phyloP scores from a whole-genome alignment of 2,888 invertebrate species.

The Trichogramma evanescens region DNA sequence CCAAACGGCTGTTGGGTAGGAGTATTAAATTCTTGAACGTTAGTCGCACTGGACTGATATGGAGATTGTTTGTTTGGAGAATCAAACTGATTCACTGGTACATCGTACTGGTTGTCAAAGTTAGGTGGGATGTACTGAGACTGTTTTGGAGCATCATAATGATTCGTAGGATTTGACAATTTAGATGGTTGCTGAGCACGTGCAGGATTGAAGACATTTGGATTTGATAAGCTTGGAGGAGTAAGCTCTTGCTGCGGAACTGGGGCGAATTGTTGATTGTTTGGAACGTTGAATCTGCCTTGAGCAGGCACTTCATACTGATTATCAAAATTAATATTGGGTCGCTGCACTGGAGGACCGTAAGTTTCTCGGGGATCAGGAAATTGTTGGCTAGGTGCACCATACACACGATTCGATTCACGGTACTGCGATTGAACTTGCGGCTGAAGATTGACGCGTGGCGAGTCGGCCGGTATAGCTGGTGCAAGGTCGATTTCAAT shows the following conservation, averaged over 20 bases:
- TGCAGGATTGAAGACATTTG: background rate
- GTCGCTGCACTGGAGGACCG: slow-evolving; percentile 21
- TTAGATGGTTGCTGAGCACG: no score
- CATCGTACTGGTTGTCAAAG: no score
- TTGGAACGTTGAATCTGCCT: slow-evolving; percentile 1
- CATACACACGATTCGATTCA: slow-evolving; percentile 27
- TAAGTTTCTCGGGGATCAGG: slow-evolving; percentile 23
- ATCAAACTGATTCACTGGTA: no score
- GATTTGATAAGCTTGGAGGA: background rate
- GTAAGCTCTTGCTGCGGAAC: no score
- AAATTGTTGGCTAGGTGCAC: slow-evolving; percentile 22
- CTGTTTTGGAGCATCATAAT: slow-evolving; percentile 30
- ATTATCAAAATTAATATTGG: slow-evolving; percentile 23
- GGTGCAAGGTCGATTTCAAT: slow-evolving; percentile 11
- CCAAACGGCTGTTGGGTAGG: background rate
- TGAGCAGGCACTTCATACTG: slow-evolving; percentile 22
- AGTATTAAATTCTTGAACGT: slow-evolving; percentile 16
- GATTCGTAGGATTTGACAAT: slow-evolving; percentile 12
- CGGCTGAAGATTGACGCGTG: slow-evolving; percentile 12
- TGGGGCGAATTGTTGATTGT: no score
- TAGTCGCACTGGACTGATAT: slow-evolving; percentile 14
- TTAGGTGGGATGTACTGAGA: background rate
- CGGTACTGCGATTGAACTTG: slow-evolving; percentile 32
- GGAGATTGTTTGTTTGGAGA: no score
- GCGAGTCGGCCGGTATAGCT: slow-evolving; percentile 21